These are phyloP conservation scores for Eupithecia centaureata DNA, from an alignment of 2,888 invertebrate species.

Conservation along the genomic window DNA sequence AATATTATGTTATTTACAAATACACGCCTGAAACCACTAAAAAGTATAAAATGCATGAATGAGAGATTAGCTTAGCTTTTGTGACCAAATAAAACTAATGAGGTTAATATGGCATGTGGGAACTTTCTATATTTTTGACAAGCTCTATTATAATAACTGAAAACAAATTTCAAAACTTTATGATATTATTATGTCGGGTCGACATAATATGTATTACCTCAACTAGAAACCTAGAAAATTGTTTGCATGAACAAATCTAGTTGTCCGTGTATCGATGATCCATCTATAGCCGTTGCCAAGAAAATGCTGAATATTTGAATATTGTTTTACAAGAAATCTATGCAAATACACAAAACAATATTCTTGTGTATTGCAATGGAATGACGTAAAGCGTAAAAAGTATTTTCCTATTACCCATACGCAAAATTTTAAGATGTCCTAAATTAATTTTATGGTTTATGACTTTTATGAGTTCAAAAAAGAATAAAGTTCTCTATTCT, in stretches of 20 bases:
- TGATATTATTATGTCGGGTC: neutral
- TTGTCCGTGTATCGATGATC: neutral
- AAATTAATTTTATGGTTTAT: neutral
- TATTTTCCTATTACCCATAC: neutral
- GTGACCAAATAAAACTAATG: neutral
- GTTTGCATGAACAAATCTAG: neutral
- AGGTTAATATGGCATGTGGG: neutral
- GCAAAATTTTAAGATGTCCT: neutral
- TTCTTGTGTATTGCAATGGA: neutral
- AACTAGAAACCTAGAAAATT: neutral
- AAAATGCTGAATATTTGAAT: neutral
- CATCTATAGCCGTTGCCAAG: neutral
- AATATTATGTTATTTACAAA: neutral
- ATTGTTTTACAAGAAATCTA: neutral
- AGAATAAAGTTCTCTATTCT: neutral
- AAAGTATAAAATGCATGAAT: slow-evolving; percentile 2
- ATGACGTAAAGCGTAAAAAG: neutral
- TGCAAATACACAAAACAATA: neutral
- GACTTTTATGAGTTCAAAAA: too few species aligned
- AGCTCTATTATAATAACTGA: neutral
- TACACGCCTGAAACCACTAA: neutral
- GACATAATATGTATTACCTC: neutral
- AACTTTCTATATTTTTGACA: neutral
- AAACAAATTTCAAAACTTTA: neutral
- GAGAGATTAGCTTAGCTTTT: slow-evolving; percentile 11